A percentile compares a stretch with the other conserved stretches of the same genome.
These are phyloP conservation scores for Nysson spinosus DNA, from an alignment of 2,888 invertebrate species.

Conservation along the genomic window DNA sequence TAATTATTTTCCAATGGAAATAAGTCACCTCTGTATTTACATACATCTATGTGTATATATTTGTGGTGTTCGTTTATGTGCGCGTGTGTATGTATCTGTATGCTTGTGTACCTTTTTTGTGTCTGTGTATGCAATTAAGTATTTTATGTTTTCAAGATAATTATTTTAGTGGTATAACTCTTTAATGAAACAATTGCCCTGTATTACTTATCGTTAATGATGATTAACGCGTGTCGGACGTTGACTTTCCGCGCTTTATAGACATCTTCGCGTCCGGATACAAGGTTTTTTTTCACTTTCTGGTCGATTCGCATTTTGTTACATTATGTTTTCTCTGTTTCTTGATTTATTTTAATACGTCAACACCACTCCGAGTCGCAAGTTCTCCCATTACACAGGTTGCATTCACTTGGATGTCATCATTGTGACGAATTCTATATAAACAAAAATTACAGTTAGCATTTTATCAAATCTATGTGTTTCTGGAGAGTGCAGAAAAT, in stretches of 20 bases:
- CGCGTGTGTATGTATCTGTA: slow-evolving; percentile 19
- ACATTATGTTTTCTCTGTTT: slow-evolving; percentile 77
- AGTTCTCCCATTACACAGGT: slow-evolving; percentile 83
- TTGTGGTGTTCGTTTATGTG: slow-evolving; percentile 30
- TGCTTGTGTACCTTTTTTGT: slow-evolving; percentile 26
- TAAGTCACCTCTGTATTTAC: slow-evolving; percentile 39
- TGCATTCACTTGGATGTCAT: slow-evolving; percentile 97
- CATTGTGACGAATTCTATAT: slow-evolving; percentile 98
- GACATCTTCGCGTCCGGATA: slow-evolving; percentile 76
- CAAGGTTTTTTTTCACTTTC: slow-evolving; percentile 78
- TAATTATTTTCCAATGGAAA: slow-evolving; percentile 4
- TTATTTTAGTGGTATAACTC: slow-evolving; percentile 71
- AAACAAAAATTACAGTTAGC: slow-evolving; percentile 16
- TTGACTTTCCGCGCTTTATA: slow-evolving; percentile 73
- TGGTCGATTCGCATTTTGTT: slow-evolving; percentile 80
- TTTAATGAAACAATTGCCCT: slow-evolving; percentile 76
- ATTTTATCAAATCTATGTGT: too few species aligned
- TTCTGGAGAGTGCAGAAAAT: too few species aligned
- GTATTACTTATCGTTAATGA: slow-evolving; percentile 76
- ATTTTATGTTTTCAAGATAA: slow-evolving; percentile 60
- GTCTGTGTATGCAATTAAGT: slow-evolving; percentile 44
- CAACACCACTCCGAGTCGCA: slow-evolving; percentile 83
- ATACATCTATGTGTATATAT: slow-evolving; percentile 13
- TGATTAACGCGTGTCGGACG: slow-evolving; percentile 76
- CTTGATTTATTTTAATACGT: slow-evolving; percentile 78